Base-by-base conservation (phyloP, 2,797 vertebrate species). In the Todus mexicanus region DNA sequence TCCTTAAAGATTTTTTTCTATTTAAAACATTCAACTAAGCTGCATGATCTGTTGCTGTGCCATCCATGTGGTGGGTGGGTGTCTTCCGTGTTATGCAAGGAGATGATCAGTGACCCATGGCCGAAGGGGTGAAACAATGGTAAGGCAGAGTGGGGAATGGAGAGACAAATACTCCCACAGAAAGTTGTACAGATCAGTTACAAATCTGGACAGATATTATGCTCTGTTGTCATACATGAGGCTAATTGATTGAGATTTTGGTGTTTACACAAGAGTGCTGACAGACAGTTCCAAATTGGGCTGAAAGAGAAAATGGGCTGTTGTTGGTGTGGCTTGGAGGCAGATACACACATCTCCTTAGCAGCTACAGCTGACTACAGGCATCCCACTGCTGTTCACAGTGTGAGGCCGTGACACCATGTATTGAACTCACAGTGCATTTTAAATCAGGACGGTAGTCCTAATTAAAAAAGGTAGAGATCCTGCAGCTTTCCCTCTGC, bases 391-490 rank as follows among this genome's bases (percentile, higher is more conserved):
- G 70, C 48, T 47, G 10, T 19, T 87, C 12, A 2, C 38, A 9
- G 31, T 9, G 12, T 42, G 9, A 33, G 72, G 38, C 65, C n/a
- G 23, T 11, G 45, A 29, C 29, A 14, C 22, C 0, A 0, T 0
- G 0, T 26, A 7, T 21, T 0, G 1, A 31, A 42, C 43, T 64
- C 22, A 40, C 20, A 0, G 0, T 33, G 19, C 26, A 3, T 35
- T 53, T 83, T 45, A 72, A 51, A 73, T 33, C 48, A 43, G 3
- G 11, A 4, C 13, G 25, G 15, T 37, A 26, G 27, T 56, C 54
- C 68, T 53, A 27, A 89, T 69, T 51, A 13, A 31, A 86, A 59
- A 59, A 35, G 5, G 5, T 7, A 73, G 22, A 66, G 54, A 51
- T 60, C n/a, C 48, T 21, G 15, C 21, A 65, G n/a, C 56, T n/a